Evolutionary conservation across 2,113 vertebrate genomes (phyloP), one percentile per base, ranked within the genome.

Genomic region (Syngnathoides biaculeatus): DNA sequence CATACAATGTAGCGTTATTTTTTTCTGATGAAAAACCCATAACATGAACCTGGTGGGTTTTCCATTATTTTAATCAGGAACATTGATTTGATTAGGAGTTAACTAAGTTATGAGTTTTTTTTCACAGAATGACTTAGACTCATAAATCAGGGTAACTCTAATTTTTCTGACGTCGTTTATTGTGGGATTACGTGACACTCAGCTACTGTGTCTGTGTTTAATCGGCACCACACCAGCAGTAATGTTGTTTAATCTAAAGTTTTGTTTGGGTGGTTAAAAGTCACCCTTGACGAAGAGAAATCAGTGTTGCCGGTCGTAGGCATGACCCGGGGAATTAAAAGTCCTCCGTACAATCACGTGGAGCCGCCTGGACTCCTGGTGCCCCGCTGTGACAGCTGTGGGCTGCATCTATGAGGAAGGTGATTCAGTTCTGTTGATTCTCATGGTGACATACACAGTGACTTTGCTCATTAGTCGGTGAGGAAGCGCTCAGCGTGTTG

Each of bases 161-260:
- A 42, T 26, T 24, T 11, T 14, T n/a, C n/a, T n/a, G n/a, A n/a
- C n/a, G n/a, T n/a, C n/a, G 26, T 56, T 59, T 38, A 19, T 19
- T 38, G 57, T 59, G 56, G 27, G 26, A 27, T 15, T 57, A 5
- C 9, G 55, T 19, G 30, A 43, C 70, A 50, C 68, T n/a, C 57
- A 62, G n/a, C 11, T 72, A 57, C 69, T 69, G 55, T 73, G 80
- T 82, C 47, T 2, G 67, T 50, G 45, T 73, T 81, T 75, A 82
- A 85, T 86, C 65, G 67, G 43, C 22, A 13, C 17, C 13, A 30
- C 72, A 24, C 60, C 19, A 17, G 71, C 14, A 9, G 59, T 20
- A 4, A 74, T 22, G 50, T 35, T 65, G 70, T 77, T 69, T 56
- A 79, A 71, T 83, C 39, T 65, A 56, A 66, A 45, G 5, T 56